Conservation (phyloP, 37 sponge, comb jelly and placozoan genomes). For the Cliona cf. orientalis region DNA sequence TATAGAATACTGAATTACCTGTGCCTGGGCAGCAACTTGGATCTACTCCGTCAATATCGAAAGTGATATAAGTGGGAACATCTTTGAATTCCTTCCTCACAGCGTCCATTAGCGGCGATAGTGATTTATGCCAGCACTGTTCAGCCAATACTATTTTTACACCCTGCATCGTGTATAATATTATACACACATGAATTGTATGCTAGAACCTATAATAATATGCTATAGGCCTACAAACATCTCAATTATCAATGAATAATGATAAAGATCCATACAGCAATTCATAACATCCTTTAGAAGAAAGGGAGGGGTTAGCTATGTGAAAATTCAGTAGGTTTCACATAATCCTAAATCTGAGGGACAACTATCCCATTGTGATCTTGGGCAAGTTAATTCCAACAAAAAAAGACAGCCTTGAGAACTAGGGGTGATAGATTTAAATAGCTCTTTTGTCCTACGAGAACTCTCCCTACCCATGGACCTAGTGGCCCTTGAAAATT, state of each 20-base stretch:
- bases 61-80: constrained; percentile 53
- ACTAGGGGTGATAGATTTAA: too few species aligned
- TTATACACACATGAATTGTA: not conserved
- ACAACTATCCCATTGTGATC: too few species aligned
- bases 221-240: too few species aligned
- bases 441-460: too few species aligned
- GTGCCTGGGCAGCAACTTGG: constrained; percentile 64
- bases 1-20: constrained; percentile 10
- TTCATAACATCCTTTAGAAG: too few species aligned
- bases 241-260: too few species aligned
- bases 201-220: not conserved
- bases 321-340: not conserved
- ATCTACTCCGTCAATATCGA: constrained; percentile 76
- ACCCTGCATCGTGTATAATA: too few species aligned
- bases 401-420: too few species aligned
- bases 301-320: not conserved
- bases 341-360: not conserved
- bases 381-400: too few species aligned
- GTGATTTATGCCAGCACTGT: constrained; percentile 39
- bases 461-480: too few species aligned
- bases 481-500: too few species aligned
- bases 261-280: too few species aligned
- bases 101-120: constrained; percentile 47
- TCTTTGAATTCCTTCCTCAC: constrained; percentile 32
- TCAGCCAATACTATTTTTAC: constrained; percentile 22